A percentile compares a stretch with the other conserved stretches of the same genome.
These are phyloP conservation scores for Holacanthella duospinosa DNA, from an alignment of 2,888 invertebrate genomes.

Conservation along the genomic window DNA sequence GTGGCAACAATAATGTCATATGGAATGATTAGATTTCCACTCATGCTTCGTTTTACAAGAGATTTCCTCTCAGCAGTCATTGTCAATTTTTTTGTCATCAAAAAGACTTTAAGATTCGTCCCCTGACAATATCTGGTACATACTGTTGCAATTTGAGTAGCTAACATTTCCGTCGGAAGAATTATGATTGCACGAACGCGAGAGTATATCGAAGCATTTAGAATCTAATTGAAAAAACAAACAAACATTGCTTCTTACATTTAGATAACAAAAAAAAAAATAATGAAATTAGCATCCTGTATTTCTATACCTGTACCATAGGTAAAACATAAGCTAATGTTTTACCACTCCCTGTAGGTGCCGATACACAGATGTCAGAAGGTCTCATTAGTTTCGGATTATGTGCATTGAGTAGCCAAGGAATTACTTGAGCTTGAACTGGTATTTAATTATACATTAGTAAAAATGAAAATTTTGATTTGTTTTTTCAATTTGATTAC, in stretches of 20 bases:
- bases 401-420: constrained; percentile 57
- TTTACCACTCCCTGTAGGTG: constrained; percentile 47
- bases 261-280: not conserved
- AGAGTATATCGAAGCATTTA: constrained; percentile 24
- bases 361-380: constrained; percentile 73
- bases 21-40: constrained; percentile 22
- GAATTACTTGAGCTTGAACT: constrained; percentile 67
- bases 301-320: constrained; percentile 44
- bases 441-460: constrained; percentile 16
- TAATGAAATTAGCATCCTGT: no score
- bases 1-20: constrained; percentile 82
- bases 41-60: constrained; percentile 20
- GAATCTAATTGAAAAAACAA: constrained; percentile 15
- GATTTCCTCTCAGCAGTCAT: constrained; percentile 28
- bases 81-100: constrained; percentile 40
- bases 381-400: constrained; percentile 57
- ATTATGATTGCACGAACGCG: constrained; percentile 32
- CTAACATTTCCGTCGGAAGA: constrained; percentile 34
- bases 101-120: constrained; percentile 58
- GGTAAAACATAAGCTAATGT: constrained; percentile 51
- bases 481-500: constrained; percentile 34
- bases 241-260: not conserved
- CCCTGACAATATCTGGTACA: constrained; percentile 53
- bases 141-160: constrained; percentile 30
- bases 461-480: not conserved